Conservation (phyloP, 1,140 invertebrate genomes). For the Zaprionus ornatus region DNA sequence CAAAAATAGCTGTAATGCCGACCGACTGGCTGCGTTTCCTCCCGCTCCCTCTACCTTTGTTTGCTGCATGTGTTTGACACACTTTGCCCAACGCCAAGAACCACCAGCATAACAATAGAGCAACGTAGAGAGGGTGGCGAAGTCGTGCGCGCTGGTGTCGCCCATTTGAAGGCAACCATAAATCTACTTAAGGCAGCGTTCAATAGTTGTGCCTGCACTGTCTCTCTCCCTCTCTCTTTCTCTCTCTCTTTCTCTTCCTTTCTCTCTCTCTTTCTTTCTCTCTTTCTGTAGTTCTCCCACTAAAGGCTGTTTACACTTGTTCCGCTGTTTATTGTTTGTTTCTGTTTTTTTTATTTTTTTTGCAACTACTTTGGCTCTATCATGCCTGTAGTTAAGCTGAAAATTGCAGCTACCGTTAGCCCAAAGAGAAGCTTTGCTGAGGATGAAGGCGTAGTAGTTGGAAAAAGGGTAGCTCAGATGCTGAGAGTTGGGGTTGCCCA, state of each 20-base stretch:
- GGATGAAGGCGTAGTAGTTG: background rate
- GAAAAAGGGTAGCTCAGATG: too few species aligned
- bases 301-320: slow-evolving; percentile 4
- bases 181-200: slow-evolving; percentile 79
- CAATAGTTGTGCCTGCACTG: slow-evolving; percentile 44
- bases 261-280: background rate
- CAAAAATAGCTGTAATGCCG: slow-evolving; percentile 77
- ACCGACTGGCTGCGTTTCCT: slow-evolving; percentile 28
- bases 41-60: background rate
- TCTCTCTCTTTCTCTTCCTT: too few species aligned
- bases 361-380: slow-evolving; percentile 41
- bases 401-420: slow-evolving; percentile 44
- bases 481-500: background rate
- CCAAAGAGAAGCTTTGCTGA: slow-evolving; percentile 29
- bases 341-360: slow-evolving; percentile 37
- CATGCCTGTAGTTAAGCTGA: slow-evolving; percentile 45
- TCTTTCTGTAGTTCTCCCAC: too few species aligned
- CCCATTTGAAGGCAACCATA: slow-evolving; percentile 69
- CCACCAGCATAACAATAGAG: slow-evolving; percentile 23
- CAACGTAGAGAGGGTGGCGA: background rate
- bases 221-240: background rate
- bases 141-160: slow-evolving; percentile 5
- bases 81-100: slow-evolving; percentile 48
- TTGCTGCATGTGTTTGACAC: slow-evolving; percentile 73
- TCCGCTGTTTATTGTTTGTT: slow-evolving; percentile 50